Base-by-base conservation (phyloP, 2,888 invertebrate species). In the Pachliopta kotzebuea region DNA sequence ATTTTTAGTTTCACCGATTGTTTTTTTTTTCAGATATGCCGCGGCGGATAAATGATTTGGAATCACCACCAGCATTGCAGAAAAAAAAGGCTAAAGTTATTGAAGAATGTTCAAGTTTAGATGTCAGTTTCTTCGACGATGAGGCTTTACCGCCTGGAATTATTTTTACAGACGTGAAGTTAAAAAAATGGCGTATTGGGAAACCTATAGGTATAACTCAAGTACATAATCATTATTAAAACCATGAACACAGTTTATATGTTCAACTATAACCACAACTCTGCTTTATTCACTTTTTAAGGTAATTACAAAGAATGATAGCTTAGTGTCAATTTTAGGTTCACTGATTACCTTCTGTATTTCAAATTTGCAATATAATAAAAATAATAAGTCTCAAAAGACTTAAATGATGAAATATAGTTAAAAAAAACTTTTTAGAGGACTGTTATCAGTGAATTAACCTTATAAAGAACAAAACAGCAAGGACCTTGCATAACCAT, bases 101-200 rank as follows among this genome's bases (percentile, higher is more conserved):
- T 7, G 82, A 84, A 64, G 76, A 76, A 21, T 67, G 74, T 23
- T 73, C 79, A 1, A 87, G 84, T 69, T 72, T 89, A 54, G 89
- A 91, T 63, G 78, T 79, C 17, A 90, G 88, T 77, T 86, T 88
- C 70, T 81, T 69, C 71, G 88, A 91, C 64, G 90, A 91, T 67
- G 87, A 90, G 65, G 93, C 93, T 42, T 78, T 94, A 24, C 85
- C 93, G 8, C 90, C 93, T 21, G 98, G 97, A 0, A 95, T 96
- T 77, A 92, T 97, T 62, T 90, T 98, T 67, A 94, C 94, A 60
- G 98, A 98, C 88, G 92, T 96, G 55, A 93, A 93, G 31, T 95
- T 95, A 73, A 96, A 96, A 76, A 93, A 95, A 80, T 99, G 98
- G 98, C 94, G 94, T 72, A 90, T 98, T 65, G 98, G 98, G 0